Evolutionary conservation across 2,113 vertebrate species (phyloP).

Genomic region (Lasiurus borealis): DNA sequence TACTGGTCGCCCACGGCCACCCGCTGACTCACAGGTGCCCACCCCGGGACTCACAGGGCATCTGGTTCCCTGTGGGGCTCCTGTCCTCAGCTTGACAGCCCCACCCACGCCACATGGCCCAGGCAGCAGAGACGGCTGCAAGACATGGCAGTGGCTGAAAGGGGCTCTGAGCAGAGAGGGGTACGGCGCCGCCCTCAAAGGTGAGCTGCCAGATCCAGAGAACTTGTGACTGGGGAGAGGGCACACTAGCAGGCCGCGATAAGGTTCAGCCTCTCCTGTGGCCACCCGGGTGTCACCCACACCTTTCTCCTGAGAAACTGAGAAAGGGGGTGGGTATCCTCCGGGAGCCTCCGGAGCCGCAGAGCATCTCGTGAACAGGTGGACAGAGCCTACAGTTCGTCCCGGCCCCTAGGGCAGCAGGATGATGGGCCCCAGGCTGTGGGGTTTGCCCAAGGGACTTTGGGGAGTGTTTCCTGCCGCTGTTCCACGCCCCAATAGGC

Average conservation of each 20-base stretch:
- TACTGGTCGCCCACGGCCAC: too few species aligned
- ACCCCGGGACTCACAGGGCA: neutral
- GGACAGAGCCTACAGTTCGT: too few species aligned
- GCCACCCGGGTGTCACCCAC: too few species aligned
- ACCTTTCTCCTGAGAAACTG: rapidly evolving
- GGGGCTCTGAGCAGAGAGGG: neutral
- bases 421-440: neutral
- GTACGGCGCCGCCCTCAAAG: neutral
- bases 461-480: neutral
- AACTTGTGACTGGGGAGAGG: rapidly evolving
- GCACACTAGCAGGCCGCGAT: rapidly evolving
- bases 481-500: rapidly evolving
- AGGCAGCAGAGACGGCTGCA: neutral
- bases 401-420: neutral
- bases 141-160: neutral
- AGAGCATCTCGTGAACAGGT: rapidly evolving
- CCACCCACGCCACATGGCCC: too few species aligned
- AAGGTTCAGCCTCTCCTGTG: neutral
- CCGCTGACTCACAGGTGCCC: neutral
- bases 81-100: neutral
- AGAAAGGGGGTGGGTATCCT: neutral
- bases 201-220: too few species aligned
- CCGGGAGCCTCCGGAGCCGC: too few species aligned
- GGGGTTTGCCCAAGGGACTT: neutral
- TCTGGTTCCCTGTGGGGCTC: neutral